Percentiles rank a stretch among this genome's conserved stretches.
These are phyloP conservation scores for Cheumatopsyche charites DNA, from an alignment of 1,140 invertebrate genomes.

Conservation along the genomic window DNA sequence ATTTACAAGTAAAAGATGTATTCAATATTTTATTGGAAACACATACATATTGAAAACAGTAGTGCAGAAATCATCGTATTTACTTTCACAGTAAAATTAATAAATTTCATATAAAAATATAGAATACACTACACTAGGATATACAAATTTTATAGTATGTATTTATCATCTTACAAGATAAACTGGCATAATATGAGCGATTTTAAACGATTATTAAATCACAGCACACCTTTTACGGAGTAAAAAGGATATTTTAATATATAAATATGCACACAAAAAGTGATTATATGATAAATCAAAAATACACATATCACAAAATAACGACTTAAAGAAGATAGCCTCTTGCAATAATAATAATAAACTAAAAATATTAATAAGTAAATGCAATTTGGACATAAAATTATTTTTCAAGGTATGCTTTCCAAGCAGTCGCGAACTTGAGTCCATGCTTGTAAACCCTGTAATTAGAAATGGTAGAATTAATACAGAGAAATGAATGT, in stretches of 20 bases:
- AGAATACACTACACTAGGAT: background rate
- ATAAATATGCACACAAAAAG: background rate
- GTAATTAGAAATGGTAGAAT: constrained; percentile 50
- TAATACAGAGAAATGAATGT: background rate
- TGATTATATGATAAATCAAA: background rate
- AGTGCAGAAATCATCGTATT: no score
- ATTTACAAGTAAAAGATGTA: no score
- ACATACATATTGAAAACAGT: no score
- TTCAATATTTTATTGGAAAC: no score
- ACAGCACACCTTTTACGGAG: no score
- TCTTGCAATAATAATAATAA: background rate
- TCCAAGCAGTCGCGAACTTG: constrained; percentile 76
- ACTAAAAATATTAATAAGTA: constrained; percentile 5
- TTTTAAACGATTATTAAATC: no score
- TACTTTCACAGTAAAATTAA: background rate
- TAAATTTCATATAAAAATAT: background rate
- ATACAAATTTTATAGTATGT: background rate
- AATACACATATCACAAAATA: no score
- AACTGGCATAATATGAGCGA: no score
- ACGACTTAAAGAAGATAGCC: background rate
- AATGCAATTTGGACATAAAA: constrained; percentile 4
- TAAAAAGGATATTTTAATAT: background rate
- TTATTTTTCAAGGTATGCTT: constrained; percentile 66
- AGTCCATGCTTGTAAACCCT: constrained; percentile 77
- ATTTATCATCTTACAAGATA: background rate